These are phyloP conservation scores for Zaprionus taronus DNA, from an alignment of 1,140 invertebrate species.

Conservation along the genomic window DNA sequence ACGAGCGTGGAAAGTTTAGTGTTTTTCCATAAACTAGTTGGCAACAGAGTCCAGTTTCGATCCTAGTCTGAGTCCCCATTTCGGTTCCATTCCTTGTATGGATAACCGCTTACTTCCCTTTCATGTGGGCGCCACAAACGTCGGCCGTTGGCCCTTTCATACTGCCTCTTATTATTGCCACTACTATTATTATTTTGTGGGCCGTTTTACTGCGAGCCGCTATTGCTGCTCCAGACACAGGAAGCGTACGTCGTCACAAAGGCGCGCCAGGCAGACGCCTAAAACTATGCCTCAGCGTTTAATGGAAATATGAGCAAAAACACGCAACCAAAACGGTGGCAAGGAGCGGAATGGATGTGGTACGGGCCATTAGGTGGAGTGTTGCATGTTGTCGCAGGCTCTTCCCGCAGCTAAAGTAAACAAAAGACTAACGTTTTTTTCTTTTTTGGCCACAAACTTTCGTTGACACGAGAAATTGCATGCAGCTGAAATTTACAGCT, in stretches of 20 bases:
- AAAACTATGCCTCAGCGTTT: constrained; percentile 78
- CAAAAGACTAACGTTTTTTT: constrained; percentile 62
- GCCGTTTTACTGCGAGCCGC: constrained; percentile 27
- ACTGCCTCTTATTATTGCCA: constrained; percentile 65
- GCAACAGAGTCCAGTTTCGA: constrained; percentile 16
- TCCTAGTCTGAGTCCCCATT: not conserved
- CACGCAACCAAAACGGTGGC: constrained; percentile 50
- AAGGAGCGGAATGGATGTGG: not conserved
- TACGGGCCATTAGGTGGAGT: constrained; percentile 31
- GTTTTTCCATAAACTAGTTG: constrained; percentile 74
- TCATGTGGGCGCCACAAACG: constrained; percentile 49
- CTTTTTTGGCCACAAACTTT: constrained; percentile 68
- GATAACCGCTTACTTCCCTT: constrained; percentile 33
- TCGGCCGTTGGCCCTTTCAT: constrained; percentile 66
- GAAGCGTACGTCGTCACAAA: constrained; percentile 77
- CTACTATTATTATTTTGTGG: constrained; percentile 73
- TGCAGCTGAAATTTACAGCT: constrained; percentile 37
- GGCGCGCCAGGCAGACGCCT: constrained; percentile 78
- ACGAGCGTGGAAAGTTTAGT: constrained; percentile 59
- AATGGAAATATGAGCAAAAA: constrained; percentile 75
- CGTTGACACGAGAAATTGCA: constrained; percentile 78
- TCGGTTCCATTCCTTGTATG: not conserved
- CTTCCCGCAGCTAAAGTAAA: constrained; percentile 55
- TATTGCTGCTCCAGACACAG: constrained; percentile 50
- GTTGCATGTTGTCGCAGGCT: constrained; percentile 74